Evolutionary conservation across 2,797 vertebrate genomes (phyloP).

Genomic region (Poeciliopsis gracilis): DNA sequence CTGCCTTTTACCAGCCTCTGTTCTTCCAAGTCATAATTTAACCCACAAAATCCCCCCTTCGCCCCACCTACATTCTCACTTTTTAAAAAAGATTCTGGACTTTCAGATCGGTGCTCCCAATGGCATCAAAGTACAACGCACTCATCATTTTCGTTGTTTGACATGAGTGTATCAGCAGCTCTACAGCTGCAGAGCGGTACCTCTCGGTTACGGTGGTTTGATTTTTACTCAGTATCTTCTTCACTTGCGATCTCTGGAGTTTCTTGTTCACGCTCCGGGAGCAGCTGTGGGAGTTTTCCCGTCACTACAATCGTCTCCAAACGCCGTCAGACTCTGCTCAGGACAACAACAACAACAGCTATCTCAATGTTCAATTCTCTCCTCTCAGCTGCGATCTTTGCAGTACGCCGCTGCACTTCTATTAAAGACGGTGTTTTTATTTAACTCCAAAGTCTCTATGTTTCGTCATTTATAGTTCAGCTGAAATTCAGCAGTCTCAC

Average conservation of each 20-base stretch:
- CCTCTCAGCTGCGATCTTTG: constrained; percentile 53
- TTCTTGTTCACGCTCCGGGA: constrained; percentile 30
- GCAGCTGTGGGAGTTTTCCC: constrained; percentile 35
- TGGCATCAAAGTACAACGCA: constrained; percentile 10
- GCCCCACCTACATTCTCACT: not conserved
- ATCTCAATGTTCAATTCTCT: constrained; percentile 12
- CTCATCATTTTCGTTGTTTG: not conserved
- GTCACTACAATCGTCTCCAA: constrained; percentile 14
- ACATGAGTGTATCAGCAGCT: constrained; percentile 2
- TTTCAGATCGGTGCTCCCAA: constrained; percentile 17
- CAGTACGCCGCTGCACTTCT: constrained; percentile 59
- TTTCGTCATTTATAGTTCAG: constrained; percentile 17
- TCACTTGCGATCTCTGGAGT: constrained; percentile 4
- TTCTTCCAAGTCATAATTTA: constrained; percentile 15
- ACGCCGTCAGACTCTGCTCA: constrained; percentile 46
- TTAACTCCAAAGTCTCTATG: constrained; percentile 7
- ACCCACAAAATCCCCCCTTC: constrained; percentile 4
- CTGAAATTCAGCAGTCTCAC: not conserved
- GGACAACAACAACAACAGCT: constrained; percentile 41
- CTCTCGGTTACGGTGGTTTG: constrained; percentile 34
- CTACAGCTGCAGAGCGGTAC: constrained; percentile 32
- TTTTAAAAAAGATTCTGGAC: constrained; percentile 27
- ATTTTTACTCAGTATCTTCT: constrained; percentile 55
- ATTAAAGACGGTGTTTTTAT: constrained; percentile 74
- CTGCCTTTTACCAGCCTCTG: constrained; percentile 5